Evolutionary conservation across 2,888 invertebrate genomes (phyloP), one percentile per base, ranked within the genome.

Genomic region (Coelinius sp.): DNA sequence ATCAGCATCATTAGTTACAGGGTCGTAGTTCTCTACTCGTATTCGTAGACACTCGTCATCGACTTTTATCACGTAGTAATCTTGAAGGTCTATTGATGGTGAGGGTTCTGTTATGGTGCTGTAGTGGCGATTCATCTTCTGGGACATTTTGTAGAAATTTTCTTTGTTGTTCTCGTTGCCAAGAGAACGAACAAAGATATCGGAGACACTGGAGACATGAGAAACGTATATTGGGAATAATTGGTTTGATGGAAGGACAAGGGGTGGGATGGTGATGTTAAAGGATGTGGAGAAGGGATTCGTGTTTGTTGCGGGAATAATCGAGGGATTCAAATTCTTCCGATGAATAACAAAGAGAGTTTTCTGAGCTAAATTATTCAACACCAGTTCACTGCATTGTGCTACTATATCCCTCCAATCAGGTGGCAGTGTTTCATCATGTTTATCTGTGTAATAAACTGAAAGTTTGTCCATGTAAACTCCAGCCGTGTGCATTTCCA

Each of bases 381-480:
- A 89, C 59, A 88, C 87, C 72, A 93, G 90, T 59, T 87, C 88
- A 0, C 91, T 38, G 80, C 91, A 90, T 72, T 89, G 88, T 79
- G 92, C 90, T 24, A 92, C 88, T 59, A 93, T 84, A 68, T 91
- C 89, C 81, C 92, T 88, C 93, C 95, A 94, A 83, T 93, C 91
- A 12, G 88, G 88, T 0, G 95, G 95, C 63, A 95, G 87, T 68
- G 90, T 90, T 84, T 94, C 93, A 1, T 90, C 88, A 80, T 91
- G 93, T 73, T 90, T 90, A 73, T 91, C 89, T 70, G 90, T 90
- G 80, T 91, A 91, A 75, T 88, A 88, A 1, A 85, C 82, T 8
- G 89, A 88, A 27, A 92, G 78, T 70, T 90, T 88, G 25, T 88
- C 86, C 44, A 86, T 87, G 85, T 90, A 90, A 1, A 90, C 81